A percentile compares a stretch with the other conserved stretches of the same genome.
Conservation (phyloP, 1,140 invertebrate genomes). For the Drosophila tani region DNA sequence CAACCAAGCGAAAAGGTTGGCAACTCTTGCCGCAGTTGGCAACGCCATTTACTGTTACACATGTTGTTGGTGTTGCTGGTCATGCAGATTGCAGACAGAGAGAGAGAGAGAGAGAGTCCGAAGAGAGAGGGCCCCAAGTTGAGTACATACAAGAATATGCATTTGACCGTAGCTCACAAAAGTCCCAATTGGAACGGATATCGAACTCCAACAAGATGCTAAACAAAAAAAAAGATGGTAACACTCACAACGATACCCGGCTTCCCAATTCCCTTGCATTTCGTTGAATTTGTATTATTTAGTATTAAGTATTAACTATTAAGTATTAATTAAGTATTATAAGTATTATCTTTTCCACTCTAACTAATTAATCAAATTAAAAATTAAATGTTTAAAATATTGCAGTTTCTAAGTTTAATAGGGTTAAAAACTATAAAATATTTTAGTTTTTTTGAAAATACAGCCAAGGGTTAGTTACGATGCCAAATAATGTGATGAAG, state of each 20-base stretch:
- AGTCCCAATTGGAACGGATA: constrained; percentile 67
- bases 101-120: constrained; percentile 18
- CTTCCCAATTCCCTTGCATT: not conserved
- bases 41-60: constrained; percentile 50
- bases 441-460: no score
- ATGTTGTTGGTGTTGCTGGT: constrained; percentile 50
- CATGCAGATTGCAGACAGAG: constrained; percentile 72
- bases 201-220: constrained; percentile 16
- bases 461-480: no score
- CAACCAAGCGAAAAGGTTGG: constrained; percentile 80
- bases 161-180: constrained; percentile 53
- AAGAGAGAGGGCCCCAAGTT: constrained; percentile 18
- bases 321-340: no score
- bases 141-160: constrained; percentile 56
- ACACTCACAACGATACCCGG: not conserved
- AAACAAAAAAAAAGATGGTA: not conserved
- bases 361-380: no score
- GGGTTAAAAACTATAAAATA: no score
- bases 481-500: no score
- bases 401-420: no score
- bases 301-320: no score
- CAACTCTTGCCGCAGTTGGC: constrained; percentile 65
- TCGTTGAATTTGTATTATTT: not conserved
- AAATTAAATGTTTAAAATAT: no score
- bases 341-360: not conserved